phyloP scores from a whole-genome alignment of 2,888 invertebrate species.

The Mesorhabditis spiculigera region DNA sequence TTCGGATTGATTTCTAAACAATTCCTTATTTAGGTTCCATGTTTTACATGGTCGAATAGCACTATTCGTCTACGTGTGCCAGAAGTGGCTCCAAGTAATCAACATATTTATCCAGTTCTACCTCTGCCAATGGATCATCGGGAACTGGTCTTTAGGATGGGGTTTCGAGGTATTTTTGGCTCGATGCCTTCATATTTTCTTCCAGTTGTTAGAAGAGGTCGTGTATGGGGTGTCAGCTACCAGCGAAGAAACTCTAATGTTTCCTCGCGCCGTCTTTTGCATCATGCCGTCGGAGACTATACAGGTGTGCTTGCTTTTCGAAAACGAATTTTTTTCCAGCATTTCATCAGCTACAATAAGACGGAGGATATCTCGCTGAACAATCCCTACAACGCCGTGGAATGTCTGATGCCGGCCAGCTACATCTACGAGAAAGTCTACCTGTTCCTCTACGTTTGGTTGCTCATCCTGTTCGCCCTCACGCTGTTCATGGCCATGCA shows the following conservation, averaged over 20 bases:
- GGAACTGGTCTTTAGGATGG: constrained; percentile 18
- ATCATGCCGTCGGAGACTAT: not conserved
- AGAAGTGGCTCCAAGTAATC: constrained; percentile 16
- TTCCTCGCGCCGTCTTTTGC: too few relatives aligned
- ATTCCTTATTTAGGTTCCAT: too few relatives aligned
- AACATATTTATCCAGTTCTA: constrained; percentile 20
- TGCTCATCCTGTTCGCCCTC: constrained; percentile 21
- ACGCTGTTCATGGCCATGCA: constrained; percentile 16
- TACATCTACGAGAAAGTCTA: constrained; percentile 33
- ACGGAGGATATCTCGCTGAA: not conserved
- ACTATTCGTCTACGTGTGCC: constrained; percentile 10
- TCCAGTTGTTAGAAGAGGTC: too few relatives aligned
- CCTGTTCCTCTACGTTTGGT: constrained; percentile 36
- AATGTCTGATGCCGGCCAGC: constrained; percentile 32
- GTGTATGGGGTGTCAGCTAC: too few relatives aligned
- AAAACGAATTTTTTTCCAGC: not conserved
- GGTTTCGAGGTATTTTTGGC: constrained; percentile 17
- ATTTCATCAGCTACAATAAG: constrained; percentile 9
- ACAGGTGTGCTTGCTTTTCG: not conserved
- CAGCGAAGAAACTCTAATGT: too few relatives aligned
- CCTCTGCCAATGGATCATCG: constrained; percentile 16
- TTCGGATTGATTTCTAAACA: too few relatives aligned
- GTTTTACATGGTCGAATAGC: not conserved
- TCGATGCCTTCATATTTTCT: too few relatives aligned
- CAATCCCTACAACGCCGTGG: constrained; percentile 12